phyloP scores from a whole-genome alignment of 2,797 vertebrate genomes.

The Cyprinodon diabolis region DNA sequence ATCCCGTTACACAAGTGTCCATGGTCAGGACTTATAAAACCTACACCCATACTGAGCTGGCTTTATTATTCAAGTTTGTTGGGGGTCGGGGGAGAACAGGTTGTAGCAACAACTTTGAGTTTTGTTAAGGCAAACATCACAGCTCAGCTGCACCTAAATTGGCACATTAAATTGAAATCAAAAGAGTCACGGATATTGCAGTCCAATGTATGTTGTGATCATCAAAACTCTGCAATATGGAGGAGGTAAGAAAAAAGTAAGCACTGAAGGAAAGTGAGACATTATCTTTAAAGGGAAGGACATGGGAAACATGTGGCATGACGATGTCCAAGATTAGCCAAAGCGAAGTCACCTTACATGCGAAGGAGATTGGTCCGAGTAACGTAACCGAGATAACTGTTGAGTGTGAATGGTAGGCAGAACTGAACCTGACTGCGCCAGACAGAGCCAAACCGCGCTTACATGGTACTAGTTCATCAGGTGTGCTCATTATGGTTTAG shows the following conservation, averaged over 20 bases:
- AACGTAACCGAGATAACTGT: too few relatives aligned
- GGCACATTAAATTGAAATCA: background rate
- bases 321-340: too few relatives aligned
- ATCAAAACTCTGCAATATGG: too few relatives aligned
- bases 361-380: background rate
- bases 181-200: background rate
- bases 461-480: too few relatives aligned
- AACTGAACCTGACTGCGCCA: too few relatives aligned
- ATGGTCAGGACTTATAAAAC: slow-evolving; percentile 35
- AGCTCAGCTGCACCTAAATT: background rate
- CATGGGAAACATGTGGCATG: background rate
- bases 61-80: background rate
- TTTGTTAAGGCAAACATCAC: background rate
- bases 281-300: background rate
- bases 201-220: background rate
- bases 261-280: too few relatives aligned
- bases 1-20: slow-evolving; percentile 57
- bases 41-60: slow-evolving; percentile 6
- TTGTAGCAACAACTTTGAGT: background rate
- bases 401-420: too few relatives aligned
- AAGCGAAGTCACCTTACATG: background rate
- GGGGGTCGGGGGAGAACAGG: background rate
- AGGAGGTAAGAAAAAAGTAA: too few relatives aligned
- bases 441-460: too few relatives aligned
- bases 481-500: too few relatives aligned